Evolutionary conservation across 2,797 vertebrate species (phyloP).

Genomic region (Dicrostonyx torquatus): DNA sequence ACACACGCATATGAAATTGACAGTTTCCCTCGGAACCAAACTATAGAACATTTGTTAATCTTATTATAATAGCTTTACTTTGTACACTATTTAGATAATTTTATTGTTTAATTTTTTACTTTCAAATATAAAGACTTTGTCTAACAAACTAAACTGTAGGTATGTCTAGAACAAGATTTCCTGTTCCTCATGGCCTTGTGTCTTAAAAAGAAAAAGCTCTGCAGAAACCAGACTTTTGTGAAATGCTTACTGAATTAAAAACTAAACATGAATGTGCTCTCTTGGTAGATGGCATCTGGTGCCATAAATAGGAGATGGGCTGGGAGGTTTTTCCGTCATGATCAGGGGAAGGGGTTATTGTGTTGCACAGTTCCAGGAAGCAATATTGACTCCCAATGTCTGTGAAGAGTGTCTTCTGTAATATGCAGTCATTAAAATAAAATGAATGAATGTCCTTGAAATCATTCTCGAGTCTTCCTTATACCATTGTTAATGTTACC

Average conservation of each 20-base stretch:
- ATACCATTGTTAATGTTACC: not conserved
- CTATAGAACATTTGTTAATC: not conserved
- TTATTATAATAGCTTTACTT: conserved; percentile 51
- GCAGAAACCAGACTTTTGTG: conserved; percentile 39
- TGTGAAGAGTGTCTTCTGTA: conserved; percentile 4
- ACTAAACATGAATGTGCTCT: not conserved
- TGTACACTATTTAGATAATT: conserved; percentile 1
- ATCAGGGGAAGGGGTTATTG: not conserved
- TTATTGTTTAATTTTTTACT: conserved; percentile 29
- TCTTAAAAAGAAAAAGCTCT: conserved; percentile 18
- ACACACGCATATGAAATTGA: not conserved
- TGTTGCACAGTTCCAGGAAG: not conserved
- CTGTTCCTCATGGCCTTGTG: conserved; percentile 6
- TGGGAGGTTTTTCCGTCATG: not conserved
- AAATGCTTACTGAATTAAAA: conserved; percentile 53
- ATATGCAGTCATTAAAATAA: conserved; percentile 36
- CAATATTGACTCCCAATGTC: not conserved
- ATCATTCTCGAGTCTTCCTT: conserved; percentile 28
- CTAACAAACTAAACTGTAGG: conserved; percentile 49
- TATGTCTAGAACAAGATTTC: conserved; percentile 48
- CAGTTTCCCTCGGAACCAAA: not conserved
- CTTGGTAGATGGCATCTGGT: not conserved
- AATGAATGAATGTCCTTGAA: conserved; percentile 41
- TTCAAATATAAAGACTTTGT: conserved; percentile 21
- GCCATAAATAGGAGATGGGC: not conserved